Evolutionary conservation across 1,140 invertebrate species (phyloP).

Genomic region (Drosophila sucinea): DNA sequence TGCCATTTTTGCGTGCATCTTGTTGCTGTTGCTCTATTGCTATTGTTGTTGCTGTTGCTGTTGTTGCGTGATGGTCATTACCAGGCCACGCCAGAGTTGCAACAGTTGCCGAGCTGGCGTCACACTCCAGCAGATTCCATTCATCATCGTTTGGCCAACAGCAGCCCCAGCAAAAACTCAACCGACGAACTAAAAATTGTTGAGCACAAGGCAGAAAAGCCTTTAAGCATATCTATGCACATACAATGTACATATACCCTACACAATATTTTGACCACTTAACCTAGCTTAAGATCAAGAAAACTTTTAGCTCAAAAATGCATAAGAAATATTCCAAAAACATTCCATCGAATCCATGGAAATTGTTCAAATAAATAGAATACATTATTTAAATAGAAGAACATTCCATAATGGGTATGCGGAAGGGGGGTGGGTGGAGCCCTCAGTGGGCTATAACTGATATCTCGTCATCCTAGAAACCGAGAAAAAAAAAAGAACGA

Average conservation of each 20-base stretch:
- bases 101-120: constrained; percentile 35
- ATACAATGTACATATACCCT: not conserved
- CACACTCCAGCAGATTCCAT: constrained; percentile 29
- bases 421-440: too few relatives aligned
- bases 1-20: constrained; percentile 32
- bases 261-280: not conserved
- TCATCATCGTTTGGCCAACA: constrained; percentile 50
- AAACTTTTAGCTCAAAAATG: too few relatives aligned
- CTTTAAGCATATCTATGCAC: not conserved
- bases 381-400: too few relatives aligned
- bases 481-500: not conserved
- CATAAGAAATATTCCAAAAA: too few relatives aligned
- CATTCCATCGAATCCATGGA: too few relatives aligned
- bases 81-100: constrained; percentile 32
- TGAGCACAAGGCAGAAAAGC: not conserved
- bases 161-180: constrained; percentile 13
- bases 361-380: too few relatives aligned
- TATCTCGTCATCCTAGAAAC: too few relatives aligned
- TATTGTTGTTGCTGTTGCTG: constrained; percentile 18
- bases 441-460: not conserved
- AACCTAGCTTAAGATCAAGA: too few relatives aligned
- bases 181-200: constrained; percentile 20
- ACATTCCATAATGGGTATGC: too few relatives aligned
- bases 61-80: constrained; percentile 39
- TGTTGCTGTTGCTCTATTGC: constrained; percentile 15